Conservation (phyloP, 1,140 invertebrate species). For the Coptotermes formosanus region DNA sequence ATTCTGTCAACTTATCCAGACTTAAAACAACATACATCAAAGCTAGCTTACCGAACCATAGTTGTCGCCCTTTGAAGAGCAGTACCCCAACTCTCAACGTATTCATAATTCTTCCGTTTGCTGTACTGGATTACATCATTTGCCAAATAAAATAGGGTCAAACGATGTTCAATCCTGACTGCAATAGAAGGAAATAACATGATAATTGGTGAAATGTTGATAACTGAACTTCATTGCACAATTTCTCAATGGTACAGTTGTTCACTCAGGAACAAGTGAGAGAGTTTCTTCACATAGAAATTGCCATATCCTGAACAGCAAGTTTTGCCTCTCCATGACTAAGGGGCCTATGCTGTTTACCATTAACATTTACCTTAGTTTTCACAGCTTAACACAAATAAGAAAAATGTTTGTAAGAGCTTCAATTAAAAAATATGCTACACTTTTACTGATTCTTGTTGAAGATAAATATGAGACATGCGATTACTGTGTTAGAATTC, state of each 20-base stretch:
- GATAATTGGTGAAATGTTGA: neutral
- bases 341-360: too few species aligned
- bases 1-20: too few species aligned
- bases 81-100: conserved; percentile 87
- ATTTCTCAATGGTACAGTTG: neutral
- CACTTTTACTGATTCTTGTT: too few species aligned
- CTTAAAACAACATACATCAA: too few species aligned
- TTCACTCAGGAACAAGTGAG: neutral
- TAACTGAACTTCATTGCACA: neutral
- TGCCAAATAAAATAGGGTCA: conserved; percentile 90
- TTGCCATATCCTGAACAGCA: too few species aligned
- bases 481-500: too few species aligned
- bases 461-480: too few species aligned
- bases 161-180: conserved; percentile 80
- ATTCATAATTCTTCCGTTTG: conserved; percentile 84
- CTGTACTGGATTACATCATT: conserved; percentile 97
- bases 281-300: neutral
- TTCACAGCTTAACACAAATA: too few species aligned
- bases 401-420: too few species aligned
- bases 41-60: conserved; percentile 69
- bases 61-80: conserved; percentile 87
- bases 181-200: conserved; percentile 42
- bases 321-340: too few species aligned
- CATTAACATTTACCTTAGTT: too few species aligned
- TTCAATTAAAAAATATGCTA: too few species aligned